These are phyloP conservation scores for Thaleichthys pacificus DNA, from an alignment of 2,797 vertebrate species.

Conservation along the genomic window DNA sequence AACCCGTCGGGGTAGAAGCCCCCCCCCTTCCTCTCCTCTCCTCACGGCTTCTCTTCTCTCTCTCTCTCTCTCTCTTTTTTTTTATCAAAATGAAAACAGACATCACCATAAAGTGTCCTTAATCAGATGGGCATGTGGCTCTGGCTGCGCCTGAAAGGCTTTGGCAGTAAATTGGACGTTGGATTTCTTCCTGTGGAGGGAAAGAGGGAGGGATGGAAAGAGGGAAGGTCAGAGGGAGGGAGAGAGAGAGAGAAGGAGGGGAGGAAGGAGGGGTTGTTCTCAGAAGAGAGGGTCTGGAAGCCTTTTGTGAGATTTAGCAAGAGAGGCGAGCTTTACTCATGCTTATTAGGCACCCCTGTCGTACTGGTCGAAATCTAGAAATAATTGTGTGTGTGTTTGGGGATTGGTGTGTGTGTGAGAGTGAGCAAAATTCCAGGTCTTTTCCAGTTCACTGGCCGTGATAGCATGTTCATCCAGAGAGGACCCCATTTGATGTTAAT, in stretches of 20 bases:
- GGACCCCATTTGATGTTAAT: constrained; percentile 3
- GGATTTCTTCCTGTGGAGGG: constrained; percentile 66
- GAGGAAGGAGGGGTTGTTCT: constrained; percentile 45
- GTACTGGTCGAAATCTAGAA: constrained; percentile 37
- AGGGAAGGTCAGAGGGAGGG: background rate
- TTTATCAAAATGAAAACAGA: constrained; percentile 71
- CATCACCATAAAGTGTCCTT: constrained; percentile 65
- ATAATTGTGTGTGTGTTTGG: constrained; percentile 22
- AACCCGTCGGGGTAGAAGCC: constrained; percentile 41
- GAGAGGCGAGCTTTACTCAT: constrained; percentile 57
- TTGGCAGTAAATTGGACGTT: constrained; percentile 75
- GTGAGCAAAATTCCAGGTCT: background rate
- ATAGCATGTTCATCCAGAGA: background rate
- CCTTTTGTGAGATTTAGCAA: constrained; percentile 72
- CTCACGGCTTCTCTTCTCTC: background rate
- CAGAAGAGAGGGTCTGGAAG: constrained; percentile 71
- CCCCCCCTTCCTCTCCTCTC: constrained; percentile 7
- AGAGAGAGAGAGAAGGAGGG: constrained; percentile 2
- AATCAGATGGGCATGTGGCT: constrained; percentile 75
- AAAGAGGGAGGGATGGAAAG: background rate
- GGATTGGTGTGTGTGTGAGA: background rate
- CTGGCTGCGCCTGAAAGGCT: constrained; percentile 76
- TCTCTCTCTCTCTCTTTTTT: constrained; percentile 28
- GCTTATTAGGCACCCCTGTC: constrained; percentile 48
- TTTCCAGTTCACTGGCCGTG: constrained; percentile 6